Evolutionary conservation across 2,888 invertebrate genomes (phyloP).

Genomic region (Dusona sp.): DNA sequence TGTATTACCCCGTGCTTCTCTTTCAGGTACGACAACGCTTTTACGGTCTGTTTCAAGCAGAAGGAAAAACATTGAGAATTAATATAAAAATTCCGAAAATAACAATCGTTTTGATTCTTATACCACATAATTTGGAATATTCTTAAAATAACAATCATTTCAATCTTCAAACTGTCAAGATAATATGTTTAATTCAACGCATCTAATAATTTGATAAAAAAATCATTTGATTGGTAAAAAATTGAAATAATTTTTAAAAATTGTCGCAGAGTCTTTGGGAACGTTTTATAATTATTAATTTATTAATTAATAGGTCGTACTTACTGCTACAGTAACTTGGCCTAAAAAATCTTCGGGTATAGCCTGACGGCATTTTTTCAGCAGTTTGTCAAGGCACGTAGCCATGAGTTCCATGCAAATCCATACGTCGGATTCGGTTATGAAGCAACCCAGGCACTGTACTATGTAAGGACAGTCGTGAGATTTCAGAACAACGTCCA

Average conservation of each 20-base stretch:
- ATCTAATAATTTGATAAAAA: background rate
- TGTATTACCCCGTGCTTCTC: slow-evolving; percentile 98
- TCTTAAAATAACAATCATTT: background rate
- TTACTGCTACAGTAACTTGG: slow-evolving; percentile 98
- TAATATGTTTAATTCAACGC: background rate
- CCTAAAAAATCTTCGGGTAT: slow-evolving; percentile 98
- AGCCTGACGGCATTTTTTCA: slow-evolving; percentile 93
- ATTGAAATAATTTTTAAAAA: background rate
- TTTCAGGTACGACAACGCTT: slow-evolving; percentile 98
- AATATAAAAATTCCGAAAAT: background rate
- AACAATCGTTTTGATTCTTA: background rate
- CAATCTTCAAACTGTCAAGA: too few species aligned
- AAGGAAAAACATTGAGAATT: background rate
- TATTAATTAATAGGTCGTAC: slow-evolving; percentile 77
- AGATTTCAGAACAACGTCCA: slow-evolving; percentile 98
- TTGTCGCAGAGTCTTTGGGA: background rate
- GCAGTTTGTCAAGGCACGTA: slow-evolving; percentile 98
- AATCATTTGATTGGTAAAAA: background rate
- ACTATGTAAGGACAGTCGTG: slow-evolving; percentile 99
- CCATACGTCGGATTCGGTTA: slow-evolving; percentile 99
- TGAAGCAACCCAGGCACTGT: slow-evolving; percentile 98
- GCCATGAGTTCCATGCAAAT: slow-evolving; percentile 99
- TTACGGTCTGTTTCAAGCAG: slow-evolving; percentile 90
- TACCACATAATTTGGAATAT: background rate
- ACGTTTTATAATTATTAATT: background rate